Evolutionary conservation across 1,140 invertebrate species (phyloP), one percentile per base, ranked within the genome.

Genomic region (Drosophila triauraria): DNA sequence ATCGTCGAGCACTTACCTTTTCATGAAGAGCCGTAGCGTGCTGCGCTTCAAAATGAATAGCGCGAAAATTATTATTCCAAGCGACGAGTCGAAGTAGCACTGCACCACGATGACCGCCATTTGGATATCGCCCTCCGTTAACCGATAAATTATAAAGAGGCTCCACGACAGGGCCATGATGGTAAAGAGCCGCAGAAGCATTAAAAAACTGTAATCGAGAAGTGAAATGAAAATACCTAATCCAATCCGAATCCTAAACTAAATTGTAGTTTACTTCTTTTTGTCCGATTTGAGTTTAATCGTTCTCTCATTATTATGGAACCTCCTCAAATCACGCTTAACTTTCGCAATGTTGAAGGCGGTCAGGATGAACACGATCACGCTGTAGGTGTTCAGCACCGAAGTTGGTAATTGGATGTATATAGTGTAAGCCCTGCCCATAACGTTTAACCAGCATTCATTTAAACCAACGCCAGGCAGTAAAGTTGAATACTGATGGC

Each of bases 81-180:
- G 5, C 3, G 32, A 54, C 2, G 0, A 0, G 1, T 9, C 0
- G 4, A 23, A 23, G 32, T 38, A 54, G 7, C 0, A 0, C 0
- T 0, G 0, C 4, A 38, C 0, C 32, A 8, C 3, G 0, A 2
- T 0, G 6, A 20, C 12, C 10, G 6, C 7, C 32, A 5, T 5
- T 0, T 10, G 13, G 2, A 38, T 9, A 15, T 54, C 12, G 2
- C 13, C 32, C 20, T 9, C 13, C 3, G 17, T 23, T 12, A 38
- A 1, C 4, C 1, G 3, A 5, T 3, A 0, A 15, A 54, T 1
- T 9, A 23, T 10, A 23, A 0, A 1, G 3, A 38, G 10, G 7
- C 13, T 40, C 53, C 53, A 56, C 13, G 20, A 10, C 20, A 56
- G 8, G 13, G 53, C 53, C 32, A 23, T 56, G 4, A 56, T 56